Evolutionary conservation across 2,888 invertebrate species (phyloP), one percentile per base, ranked within the genome.

Genomic region (Brachypterus glaber): DNA sequence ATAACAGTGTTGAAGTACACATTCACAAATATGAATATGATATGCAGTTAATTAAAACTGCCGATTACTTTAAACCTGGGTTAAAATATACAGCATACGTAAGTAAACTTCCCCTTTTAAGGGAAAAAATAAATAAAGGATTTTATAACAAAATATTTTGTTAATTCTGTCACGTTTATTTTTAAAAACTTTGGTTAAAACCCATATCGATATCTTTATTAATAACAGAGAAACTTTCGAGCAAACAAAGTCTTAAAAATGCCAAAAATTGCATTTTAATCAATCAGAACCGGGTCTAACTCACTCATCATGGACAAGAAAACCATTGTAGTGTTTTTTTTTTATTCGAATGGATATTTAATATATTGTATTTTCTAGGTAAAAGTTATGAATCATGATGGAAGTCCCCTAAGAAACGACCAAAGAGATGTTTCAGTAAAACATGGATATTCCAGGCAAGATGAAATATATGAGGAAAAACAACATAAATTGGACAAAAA

Each of bases 61-160:
- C 92, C 0, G 83, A 85, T 50, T 81, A 82, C 47, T 96, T 91
- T 66, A 90, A 91, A 62, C 92, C 91, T 1, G 86, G 84, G 14
- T 70, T 93, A 33, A 82, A 83, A 46, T 90, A 85, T 51, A 81
- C 79, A 17, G 82, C 90, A 14, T 83, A 82, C 68, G 86, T 86
- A 65, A 71, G 75, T 64, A 45, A 36, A 17, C 14, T 26, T 30
- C 11, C 18, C 32, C n/a, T n/a, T n/a, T n/a, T n/a, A n/a, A n/a
- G n/a, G n/a, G n/a, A n/a, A n/a, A n/a, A n/a, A n/a, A n/a, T n/a
- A n/a, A n/a, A n/a, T n/a, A n/a, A n/a, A n/a, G n/a, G n/a, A n/a
- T n/a, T n/a, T n/a, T n/a, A n/a, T n/a, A n/a, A n/a, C n/a, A n/a
- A n/a, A n/a, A n/a, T n/a, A n/a, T n/a, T n/a, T n/a, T n/a, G n/a